A percentile compares a stretch with the other conserved stretches of the same genome.
Evolutionary conservation across 1,140 invertebrate genomes (phyloP).

Genomic region (Ectropis grisescens): DNA sequence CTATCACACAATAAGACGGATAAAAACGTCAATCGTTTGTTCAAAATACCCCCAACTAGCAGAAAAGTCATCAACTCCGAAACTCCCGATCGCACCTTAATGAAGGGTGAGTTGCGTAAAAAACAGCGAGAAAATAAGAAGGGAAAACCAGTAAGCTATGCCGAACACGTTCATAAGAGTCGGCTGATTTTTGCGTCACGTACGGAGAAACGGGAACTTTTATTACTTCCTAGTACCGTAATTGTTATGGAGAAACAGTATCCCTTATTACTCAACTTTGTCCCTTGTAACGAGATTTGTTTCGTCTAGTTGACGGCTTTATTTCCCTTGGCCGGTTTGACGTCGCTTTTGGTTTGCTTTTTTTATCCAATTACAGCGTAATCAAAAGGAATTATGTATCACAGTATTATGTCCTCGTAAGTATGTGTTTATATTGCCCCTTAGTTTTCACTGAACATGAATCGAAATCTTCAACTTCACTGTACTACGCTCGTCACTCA

Average conservation of each 20-base stretch:
- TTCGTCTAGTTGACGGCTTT: constrained; percentile 13
- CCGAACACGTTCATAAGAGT: constrained; percentile 46
- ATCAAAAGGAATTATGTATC: too few species aligned
- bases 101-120: constrained; percentile 12
- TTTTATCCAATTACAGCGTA: too few species aligned
- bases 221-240: constrained; percentile 54
- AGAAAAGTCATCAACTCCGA: too few species aligned
- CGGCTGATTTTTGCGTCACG: constrained; percentile 49
- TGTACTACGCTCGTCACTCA: too few species aligned
- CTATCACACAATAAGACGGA: too few species aligned
- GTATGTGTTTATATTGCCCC: too few species aligned
- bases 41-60: too few species aligned
- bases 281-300: constrained; percentile 23
- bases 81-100: constrained; percentile 15
- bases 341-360: too few species aligned
- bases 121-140: constrained; percentile 35
- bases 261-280: constrained; percentile 51
- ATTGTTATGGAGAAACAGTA: constrained; percentile 55
- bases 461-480: too few species aligned
- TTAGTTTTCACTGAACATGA: too few species aligned
- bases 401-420: too few species aligned
- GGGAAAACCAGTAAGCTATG: constrained; percentile 32
- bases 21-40: too few species aligned
- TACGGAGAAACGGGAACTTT: constrained; percentile 54
- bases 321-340: background rate